Evolutionary conservation across 2,113 vertebrate species (phyloP).

Genomic region (Fukomys damarensis): DNA sequence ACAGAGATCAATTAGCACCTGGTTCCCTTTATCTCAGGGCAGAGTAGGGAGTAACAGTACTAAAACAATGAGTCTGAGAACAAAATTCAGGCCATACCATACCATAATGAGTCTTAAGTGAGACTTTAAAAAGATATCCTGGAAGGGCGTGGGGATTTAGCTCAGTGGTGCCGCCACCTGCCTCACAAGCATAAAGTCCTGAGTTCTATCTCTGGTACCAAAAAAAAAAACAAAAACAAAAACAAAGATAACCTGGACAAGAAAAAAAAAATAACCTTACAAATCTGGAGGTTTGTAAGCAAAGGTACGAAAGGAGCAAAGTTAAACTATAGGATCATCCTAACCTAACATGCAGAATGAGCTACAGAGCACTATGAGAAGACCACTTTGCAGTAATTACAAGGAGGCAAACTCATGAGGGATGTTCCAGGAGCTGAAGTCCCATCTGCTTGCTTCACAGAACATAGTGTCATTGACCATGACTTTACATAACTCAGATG

Average conservation of each 20-base stretch:
- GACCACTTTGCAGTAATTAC: neutral
- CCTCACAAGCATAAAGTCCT: too few relatives aligned
- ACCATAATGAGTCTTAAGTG: neutral
- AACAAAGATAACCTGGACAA: too few relatives aligned
- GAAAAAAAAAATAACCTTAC: too few relatives aligned
- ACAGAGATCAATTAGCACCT: too few relatives aligned
- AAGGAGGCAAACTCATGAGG: neutral
- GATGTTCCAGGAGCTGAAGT: neutral
- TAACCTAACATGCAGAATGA: neutral
- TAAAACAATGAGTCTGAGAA: neutral
- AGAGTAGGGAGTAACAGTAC: neutral
- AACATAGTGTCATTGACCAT: neutral
- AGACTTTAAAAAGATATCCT: neutral
- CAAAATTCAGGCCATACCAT: neutral
- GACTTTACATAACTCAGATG: neutral
- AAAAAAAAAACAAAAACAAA: too few relatives aligned
- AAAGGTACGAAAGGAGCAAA: neutral
- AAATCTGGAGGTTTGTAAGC: neutral
- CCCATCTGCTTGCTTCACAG: neutral
- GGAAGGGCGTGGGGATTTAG: too few relatives aligned
- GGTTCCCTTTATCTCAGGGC: neutral
- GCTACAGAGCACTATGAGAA: fast-evolving
- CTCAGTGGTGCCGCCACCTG: too few relatives aligned
- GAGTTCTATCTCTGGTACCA: too few relatives aligned
- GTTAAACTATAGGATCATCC: neutral